Evolutionary conservation across 2,113 vertebrate genomes (phyloP).

Genomic region (Cyprinodon brontotheroides): DNA sequence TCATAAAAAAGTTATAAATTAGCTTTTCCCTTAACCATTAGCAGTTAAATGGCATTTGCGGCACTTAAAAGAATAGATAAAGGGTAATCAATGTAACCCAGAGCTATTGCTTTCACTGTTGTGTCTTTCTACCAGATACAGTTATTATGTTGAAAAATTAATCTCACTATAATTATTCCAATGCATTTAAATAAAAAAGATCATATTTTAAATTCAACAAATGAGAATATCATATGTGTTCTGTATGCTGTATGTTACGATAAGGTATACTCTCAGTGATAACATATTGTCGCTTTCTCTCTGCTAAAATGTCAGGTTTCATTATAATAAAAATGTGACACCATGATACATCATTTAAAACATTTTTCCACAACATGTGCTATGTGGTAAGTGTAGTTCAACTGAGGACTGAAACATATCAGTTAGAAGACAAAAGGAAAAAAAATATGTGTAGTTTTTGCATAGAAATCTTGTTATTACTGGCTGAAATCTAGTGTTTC

Average conservation of each 20-base stretch:
- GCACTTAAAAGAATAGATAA: slow-evolving; percentile 67
- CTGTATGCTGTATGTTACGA: slow-evolving; percentile 2
- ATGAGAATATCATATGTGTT: slow-evolving; percentile 20
- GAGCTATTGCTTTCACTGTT: slow-evolving; percentile 53
- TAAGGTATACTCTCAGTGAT: background rate
- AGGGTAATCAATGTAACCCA: slow-evolving; percentile 59
- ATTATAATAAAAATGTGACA: too few relatives aligned
- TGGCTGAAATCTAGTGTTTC: too few relatives aligned
- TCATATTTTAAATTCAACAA: slow-evolving; percentile 21
- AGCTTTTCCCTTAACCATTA: slow-evolving; percentile 53
- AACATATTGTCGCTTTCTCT: too few relatives aligned
- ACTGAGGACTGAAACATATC: too few relatives aligned
- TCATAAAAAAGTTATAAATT: slow-evolving; percentile 62
- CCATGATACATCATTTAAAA: too few relatives aligned
- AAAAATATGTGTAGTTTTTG: too few relatives aligned
- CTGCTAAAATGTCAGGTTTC: too few relatives aligned
- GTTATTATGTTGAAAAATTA: slow-evolving; percentile 67
- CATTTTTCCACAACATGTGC: background rate
- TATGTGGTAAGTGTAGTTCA: too few relatives aligned
- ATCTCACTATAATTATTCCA: slow-evolving; percentile 57
- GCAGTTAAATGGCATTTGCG: slow-evolving; percentile 64
- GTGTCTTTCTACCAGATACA: slow-evolving; percentile 51
- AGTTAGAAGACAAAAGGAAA: too few relatives aligned
- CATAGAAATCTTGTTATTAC: too few relatives aligned
- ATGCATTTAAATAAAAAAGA: slow-evolving; percentile 25